Evolutionary conservation across 2,113 vertebrate species (phyloP), one percentile per base, ranked within the genome.

Genomic region (Ramphastos sulfuratus): DNA sequence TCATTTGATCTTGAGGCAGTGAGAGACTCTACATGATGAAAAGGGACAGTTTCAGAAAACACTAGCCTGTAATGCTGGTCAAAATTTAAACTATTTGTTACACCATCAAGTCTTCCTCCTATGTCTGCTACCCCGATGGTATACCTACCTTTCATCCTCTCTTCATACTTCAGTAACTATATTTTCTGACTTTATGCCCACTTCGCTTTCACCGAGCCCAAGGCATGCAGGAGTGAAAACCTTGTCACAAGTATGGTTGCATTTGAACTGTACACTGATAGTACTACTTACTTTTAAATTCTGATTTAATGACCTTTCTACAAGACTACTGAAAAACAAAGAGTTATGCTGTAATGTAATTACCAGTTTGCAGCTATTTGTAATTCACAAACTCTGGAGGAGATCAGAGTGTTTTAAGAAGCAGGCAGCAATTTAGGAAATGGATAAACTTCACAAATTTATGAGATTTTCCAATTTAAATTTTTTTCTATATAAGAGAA

Each of bases 301-400:
- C 20, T 63, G 24, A 82, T 75, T 63, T 58, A 78, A 59, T 59
- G 13, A 61, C 94, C 90, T 92, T 79, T 85, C 54, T 75, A 15
- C 23, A 66, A 81, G 87, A 82, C 18, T 82, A 39, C 27, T 66
- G 19, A 64, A 90, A 88, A 61, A 3, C 19, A 59, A 39, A 35
- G 20, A 24, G 12, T 82, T 84, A 82, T 78, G 82, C 66, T 66
- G 27, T 14, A 63, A 52, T 79, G 50, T 81, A 89, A 82, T 85
- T 79, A 78, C 15, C 24, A 46, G 19, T 88, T 95, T 92, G 61
- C 66, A 86, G 39, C 4, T 61, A 69, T 86, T 90, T 82, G 35
- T 92, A 90, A 75, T 92, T 75, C 39, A 87, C 75, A 73, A 66
- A 72, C 55, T 71, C 37, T 75, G 44, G n/a, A 87, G 61, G 72